phyloP scores from a whole-genome alignment of 2,113 vertebrate genomes.

The Tricholaema leucomelas region DNA sequence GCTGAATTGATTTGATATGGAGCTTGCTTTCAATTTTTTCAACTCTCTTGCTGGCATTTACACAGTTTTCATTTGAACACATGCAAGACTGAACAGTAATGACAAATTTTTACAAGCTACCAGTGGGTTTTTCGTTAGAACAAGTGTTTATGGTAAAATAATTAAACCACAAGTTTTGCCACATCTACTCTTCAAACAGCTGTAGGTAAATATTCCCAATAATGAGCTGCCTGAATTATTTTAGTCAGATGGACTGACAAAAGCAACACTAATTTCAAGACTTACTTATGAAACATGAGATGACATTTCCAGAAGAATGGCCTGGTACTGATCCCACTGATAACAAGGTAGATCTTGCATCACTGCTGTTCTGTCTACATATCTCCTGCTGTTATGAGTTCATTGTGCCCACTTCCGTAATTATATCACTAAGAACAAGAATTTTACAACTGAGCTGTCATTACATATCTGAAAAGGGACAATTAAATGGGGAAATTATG shows the following conservation, averaged over 20 bases:
- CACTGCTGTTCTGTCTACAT: not conserved
- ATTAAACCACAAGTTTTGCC: constrained; percentile 38
- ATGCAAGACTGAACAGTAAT: not conserved
- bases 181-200: not conserved
- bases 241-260: not conserved
- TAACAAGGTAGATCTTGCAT: not conserved
- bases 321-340: not conserved
- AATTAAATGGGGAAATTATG: not conserved
- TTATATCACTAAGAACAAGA: not conserved
- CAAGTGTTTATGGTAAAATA: constrained; percentile 8
- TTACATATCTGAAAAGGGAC: not conserved
- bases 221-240: constrained; percentile 38
- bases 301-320: not conserved
- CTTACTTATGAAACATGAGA: not conserved
- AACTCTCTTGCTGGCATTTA: constrained; percentile 23
- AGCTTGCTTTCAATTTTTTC: constrained; percentile 39
- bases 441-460: not conserved
- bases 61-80: not conserved
- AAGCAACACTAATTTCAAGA: not conserved
- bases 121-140: constrained; percentile 4
- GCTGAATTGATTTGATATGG: constrained; percentile 33
- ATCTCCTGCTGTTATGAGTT: not conserved
- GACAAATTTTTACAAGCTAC: constrained; percentile 24
- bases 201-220: constrained; percentile 15
- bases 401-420: not conserved